Conservation (phyloP, 2,888 invertebrate species). For the Callosobruchus maculatus region DNA sequence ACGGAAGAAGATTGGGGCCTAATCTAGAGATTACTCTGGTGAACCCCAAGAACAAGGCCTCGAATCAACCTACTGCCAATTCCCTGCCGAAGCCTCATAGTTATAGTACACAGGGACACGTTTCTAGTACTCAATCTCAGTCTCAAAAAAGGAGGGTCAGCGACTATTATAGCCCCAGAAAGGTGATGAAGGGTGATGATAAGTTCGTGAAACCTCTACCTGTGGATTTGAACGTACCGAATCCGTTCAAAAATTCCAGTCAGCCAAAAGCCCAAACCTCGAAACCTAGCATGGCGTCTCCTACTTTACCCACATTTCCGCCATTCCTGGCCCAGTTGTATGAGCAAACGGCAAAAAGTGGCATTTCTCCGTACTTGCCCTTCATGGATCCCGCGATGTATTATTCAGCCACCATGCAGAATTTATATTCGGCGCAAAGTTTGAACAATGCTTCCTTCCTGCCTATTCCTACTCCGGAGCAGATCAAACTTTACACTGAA, state of each 20-base stretch:
- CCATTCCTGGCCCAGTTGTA: slow-evolving; percentile 31
- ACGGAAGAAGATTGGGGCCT: slow-evolving; percentile 55
- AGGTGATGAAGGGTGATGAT: slow-evolving; percentile 39
- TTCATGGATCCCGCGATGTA: slow-evolving; percentile 48
- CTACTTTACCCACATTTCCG: slow-evolving; percentile 17
- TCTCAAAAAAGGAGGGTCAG: slow-evolving; percentile 57
- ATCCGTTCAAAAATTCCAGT: slow-evolving; percentile 3
- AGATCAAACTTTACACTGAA: slow-evolving; percentile 55
- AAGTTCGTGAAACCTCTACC: slow-evolving; percentile 10
- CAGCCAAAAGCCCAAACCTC: not conserved
- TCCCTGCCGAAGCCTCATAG: not conserved
- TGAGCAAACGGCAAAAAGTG: slow-evolving; percentile 20
- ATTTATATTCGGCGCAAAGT: slow-evolving; percentile 40
- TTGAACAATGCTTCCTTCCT: slow-evolving; percentile 41
- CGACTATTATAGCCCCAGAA: slow-evolving; percentile 50
- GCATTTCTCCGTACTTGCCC: slow-evolving; percentile 41
- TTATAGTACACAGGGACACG: slow-evolving; percentile 8
- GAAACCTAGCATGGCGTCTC: slow-evolving; percentile 3
- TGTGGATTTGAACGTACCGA: slow-evolving; percentile 13
- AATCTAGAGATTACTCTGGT: slow-evolving; percentile 72
- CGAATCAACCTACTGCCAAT: slow-evolving; percentile 7
- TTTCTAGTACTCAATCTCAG: slow-evolving; percentile 15
- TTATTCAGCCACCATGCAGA: slow-evolving; percentile 51
- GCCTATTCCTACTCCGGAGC: slow-evolving; percentile 51
- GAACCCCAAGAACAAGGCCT: slow-evolving; percentile 23